phyloP scores from a whole-genome alignment of 2,113 vertebrate species.

The Thymallus thymallus region DNA sequence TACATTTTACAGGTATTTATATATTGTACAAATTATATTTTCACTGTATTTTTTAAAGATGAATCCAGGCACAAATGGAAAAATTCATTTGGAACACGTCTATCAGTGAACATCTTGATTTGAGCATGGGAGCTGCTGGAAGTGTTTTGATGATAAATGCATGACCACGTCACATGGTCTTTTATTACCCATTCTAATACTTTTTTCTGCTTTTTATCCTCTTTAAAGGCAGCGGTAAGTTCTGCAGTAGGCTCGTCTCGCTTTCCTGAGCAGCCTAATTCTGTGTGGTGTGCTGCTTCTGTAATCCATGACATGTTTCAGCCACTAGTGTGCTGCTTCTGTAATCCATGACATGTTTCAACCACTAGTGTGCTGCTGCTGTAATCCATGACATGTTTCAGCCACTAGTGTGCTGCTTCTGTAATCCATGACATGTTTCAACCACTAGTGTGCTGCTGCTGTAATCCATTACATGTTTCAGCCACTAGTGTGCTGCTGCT shows the following conservation, averaged over 20 bases:
- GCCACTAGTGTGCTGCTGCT: too few species aligned
- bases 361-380: too few species aligned
- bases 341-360: too few species aligned
- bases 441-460: too few species aligned
- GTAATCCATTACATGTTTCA: too few species aligned
- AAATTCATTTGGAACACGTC: neutral
- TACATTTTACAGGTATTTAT: neutral
- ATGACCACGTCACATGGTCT: constrained; percentile 30
- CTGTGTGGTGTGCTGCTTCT: constrained; percentile 75
- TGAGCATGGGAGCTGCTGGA: constrained; percentile 12
- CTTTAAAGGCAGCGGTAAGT: constrained; percentile 99
- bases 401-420: too few species aligned
- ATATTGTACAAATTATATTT: too few species aligned
- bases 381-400: too few species aligned
- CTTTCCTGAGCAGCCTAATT: constrained; percentile 44
- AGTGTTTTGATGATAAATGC: constrained; percentile 26
- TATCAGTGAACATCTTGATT: neutral
- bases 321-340: neutral
- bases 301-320: constrained; percentile 51
- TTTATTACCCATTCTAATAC: constrained; percentile 55
- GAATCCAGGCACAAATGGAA: neutral
- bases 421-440: too few species aligned
- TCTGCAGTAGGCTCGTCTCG: constrained; percentile 52
- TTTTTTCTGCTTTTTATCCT: constrained; percentile 71
- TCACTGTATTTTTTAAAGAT: neutral